A percentile compares a stretch with the other conserved stretches of the same genome.
Evolutionary conservation across 2,797 vertebrate species (phyloP).

Genomic region (Pseudotriccus pelzelni): DNA sequence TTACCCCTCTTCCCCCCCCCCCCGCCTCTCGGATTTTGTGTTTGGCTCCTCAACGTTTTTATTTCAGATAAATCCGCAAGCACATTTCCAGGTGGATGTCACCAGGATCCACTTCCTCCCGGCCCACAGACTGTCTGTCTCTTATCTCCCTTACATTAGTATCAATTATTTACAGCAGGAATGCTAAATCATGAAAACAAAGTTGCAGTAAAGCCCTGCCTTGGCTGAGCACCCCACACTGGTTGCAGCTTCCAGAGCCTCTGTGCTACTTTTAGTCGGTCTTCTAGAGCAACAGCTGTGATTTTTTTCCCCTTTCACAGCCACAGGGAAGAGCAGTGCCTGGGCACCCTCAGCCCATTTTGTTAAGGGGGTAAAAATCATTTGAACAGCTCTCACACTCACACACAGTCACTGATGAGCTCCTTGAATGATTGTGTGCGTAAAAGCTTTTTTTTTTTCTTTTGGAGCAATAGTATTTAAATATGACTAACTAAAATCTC

Average conservation of each 20-base stretch:
- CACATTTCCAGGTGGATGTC: constrained; percentile 43
- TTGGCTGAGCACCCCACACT: neutral
- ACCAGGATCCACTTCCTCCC: constrained; percentile 49
- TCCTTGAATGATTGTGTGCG: neutral
- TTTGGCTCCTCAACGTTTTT: neutral
- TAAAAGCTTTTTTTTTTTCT: neutral
- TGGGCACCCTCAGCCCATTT: too few species aligned
- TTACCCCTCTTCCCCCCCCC: neutral
- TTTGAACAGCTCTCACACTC: accelerated
- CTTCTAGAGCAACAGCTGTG: neutral
- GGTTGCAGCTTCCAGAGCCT: neutral
- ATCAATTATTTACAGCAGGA: constrained; percentile 36
- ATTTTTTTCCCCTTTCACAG: neutral
- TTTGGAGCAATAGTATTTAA: neutral
- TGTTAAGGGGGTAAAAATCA: neutral
- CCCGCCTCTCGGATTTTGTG: neutral
- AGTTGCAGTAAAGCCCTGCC: neutral
- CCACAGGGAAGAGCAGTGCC: neutral
- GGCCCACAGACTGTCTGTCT: constrained; percentile 52
- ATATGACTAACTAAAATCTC: constrained; percentile 16
- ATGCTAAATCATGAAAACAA: constrained; percentile 33
- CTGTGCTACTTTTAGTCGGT: neutral
- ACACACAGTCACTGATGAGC: neutral
- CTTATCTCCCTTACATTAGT: constrained; percentile 58
- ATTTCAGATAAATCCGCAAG: constrained; percentile 31